These are phyloP conservation scores for Mustela lutreola DNA, from an alignment of 2,113 vertebrate genomes.

Conservation along the genomic window DNA sequence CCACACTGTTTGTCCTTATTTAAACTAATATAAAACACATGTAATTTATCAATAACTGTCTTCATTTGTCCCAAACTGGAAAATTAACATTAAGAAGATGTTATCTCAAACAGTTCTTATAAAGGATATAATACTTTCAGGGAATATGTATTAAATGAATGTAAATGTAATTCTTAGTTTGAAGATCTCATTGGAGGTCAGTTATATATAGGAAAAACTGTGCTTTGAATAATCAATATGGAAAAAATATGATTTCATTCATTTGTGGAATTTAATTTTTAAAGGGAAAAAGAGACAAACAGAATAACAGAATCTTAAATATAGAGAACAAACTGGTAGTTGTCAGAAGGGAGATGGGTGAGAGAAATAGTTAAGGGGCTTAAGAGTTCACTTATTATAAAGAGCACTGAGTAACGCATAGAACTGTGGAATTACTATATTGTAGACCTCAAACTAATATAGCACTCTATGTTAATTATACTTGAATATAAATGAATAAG, in stretches of 20 bases:
- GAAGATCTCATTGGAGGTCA: neutral
- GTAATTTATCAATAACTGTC: neutral
- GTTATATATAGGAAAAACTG: neutral
- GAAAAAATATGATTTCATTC: neutral
- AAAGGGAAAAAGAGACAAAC: neutral
- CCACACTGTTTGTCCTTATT: neutral
- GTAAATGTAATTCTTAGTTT: neutral
- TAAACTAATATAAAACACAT: neutral
- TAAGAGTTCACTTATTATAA: neutral
- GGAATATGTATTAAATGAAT: neutral
- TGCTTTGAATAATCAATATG: neutral
- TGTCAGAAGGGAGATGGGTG: neutral
- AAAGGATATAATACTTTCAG: neutral
- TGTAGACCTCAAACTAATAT: neutral
- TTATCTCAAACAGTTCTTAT: neutral
- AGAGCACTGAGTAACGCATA: neutral
- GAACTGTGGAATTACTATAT: neutral
- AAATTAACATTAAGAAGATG: neutral
- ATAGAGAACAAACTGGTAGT: neutral
- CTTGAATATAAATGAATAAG: neutral
- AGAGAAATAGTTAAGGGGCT: neutral
- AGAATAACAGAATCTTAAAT: neutral
- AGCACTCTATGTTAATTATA: neutral
- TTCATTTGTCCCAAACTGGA: neutral
- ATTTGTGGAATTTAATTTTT: neutral